phyloP scores from a whole-genome alignment of 2,888 invertebrate species.

The Selenia dentaria region DNA sequence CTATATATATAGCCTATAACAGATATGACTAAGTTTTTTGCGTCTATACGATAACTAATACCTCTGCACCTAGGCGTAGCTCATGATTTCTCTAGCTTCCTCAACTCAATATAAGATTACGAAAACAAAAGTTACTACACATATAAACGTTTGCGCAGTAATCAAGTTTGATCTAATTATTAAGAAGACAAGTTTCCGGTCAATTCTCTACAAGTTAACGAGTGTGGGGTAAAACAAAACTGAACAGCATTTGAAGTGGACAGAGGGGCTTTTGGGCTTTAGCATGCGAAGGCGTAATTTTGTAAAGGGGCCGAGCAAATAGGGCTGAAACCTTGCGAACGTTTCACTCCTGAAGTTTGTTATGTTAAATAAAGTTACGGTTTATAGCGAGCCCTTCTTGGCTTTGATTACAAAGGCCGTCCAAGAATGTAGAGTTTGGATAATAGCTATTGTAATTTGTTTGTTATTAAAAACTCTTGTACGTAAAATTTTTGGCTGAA shows the following conservation, averaged over 20 bases:
- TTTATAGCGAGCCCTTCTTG: slow-evolving; percentile 15
- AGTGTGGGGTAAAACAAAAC: slow-evolving; percentile 7
- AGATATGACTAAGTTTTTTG: no score
- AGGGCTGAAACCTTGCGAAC: slow-evolving; percentile 13
- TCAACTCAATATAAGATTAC: no score
- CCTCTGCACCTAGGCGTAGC: no score
- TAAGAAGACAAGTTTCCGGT: neutral
- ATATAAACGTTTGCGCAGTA: no score
- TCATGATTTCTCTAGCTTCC: no score
- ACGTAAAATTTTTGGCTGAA: no score
- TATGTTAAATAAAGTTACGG: slow-evolving; percentile 23
- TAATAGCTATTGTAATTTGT: slow-evolving; percentile 13
- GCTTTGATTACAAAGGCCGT: slow-evolving; percentile 18
- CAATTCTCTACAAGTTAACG: slow-evolving; percentile 1
- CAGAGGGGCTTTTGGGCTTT: slow-evolving; percentile 18
- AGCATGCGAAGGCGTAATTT: slow-evolving; percentile 20
- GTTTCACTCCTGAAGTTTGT: slow-evolving; percentile 23
- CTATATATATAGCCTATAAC: no score
- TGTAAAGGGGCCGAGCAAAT: slow-evolving; percentile 20
- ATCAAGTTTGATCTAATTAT: neutral
- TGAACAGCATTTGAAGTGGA: slow-evolving; percentile 15
- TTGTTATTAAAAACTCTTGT: slow-evolving; percentile 12
- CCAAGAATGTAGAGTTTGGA: slow-evolving; percentile 15
- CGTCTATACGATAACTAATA: no score
- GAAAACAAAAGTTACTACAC: no score